Conservation (phyloP, 92 coral and sea anemone genomes). For the Scolanthus callimorphus region DNA sequence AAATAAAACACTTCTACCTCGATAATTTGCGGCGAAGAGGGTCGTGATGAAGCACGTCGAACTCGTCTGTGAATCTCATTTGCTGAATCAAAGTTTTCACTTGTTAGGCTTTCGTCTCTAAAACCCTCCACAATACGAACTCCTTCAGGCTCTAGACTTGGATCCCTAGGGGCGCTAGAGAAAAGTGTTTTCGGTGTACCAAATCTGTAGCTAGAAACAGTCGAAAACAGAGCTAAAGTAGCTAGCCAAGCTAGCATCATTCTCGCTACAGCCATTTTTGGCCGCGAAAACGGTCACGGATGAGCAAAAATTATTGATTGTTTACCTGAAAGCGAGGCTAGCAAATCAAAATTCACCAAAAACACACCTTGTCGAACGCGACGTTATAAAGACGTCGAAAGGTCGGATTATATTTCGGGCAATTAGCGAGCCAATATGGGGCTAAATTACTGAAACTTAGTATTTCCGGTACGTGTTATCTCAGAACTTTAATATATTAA, state of each 20-base stretch:
- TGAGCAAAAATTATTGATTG: no score
- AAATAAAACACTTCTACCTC: constrained; percentile 7
- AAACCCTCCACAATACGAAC: constrained; percentile 10
- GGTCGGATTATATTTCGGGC: no score
- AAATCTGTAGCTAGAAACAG: constrained; percentile 20
- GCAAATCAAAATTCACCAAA: background rate
- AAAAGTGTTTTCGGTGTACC: constrained; percentile 46
- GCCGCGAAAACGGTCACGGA: background rate
- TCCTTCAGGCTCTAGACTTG: constrained; percentile 47
- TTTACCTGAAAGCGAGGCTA: background rate
- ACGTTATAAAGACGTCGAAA: no score
- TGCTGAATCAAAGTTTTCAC: constrained; percentile 1
- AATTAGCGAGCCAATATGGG: no score
- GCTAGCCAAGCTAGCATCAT: constrained; percentile 3
- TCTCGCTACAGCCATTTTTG: constrained; percentile 18
- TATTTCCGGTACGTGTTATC: no score
- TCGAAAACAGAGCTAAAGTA: constrained; percentile 3
- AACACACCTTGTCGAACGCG: no score
- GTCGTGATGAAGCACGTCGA: constrained; percentile 7
- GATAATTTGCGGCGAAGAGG: constrained; percentile 9
- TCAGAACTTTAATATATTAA: no score
- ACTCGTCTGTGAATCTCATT: constrained; percentile 1
- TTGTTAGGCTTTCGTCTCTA: background rate
- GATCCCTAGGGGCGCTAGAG: constrained; percentile 30
- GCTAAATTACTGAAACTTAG: no score